Evolutionary conservation across 1,140 invertebrate species (phyloP), one percentile per base, ranked within the genome.

Genomic region (Anagrus nilaparvatae): DNA sequence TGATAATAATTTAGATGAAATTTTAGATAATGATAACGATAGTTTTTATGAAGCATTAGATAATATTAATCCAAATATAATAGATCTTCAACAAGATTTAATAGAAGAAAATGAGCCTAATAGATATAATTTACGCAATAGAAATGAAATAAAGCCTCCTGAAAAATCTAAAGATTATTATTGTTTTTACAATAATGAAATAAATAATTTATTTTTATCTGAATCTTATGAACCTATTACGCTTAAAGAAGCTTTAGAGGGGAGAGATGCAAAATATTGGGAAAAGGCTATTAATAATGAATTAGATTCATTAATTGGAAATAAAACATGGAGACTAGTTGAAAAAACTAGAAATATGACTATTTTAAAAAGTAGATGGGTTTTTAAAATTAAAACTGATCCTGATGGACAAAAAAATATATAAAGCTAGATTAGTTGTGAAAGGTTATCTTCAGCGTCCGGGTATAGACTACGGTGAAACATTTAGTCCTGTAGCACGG

Each of bases 371-470:
- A 58, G 51, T 19, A 58, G 51, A 44, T 62, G 60, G 57, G 51
- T 63, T 0, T 65, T 62, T 25, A 50, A 55, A 12, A 47, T 58
- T 7, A 61, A 61, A 38, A 42, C 40, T 32, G 30, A 53, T 37
- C 31, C 53, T 46, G 50, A 50, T 39, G 27, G 14, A 27, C n/a
- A n/a, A n/a, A n/a, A n/a, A n/a, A n/a, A n/a, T n/a, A n/a, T n/a
- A n/a, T n/a, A n/a, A n/a, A n/a, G 67, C 69, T 2, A 48, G 62
- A 33, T 50, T 69, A 24, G 58, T 70, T 2, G 57, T 60, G 9
- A 54, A 59, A 50, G 51, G 57, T 33, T 36, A 54, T 39, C 29
- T 40, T 29, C 50, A 60, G 51, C 23, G 43, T 7, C 4, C 47
- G 35, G 53, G 52, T n/a, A 46, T 57, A 13, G 59, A 64, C 18